Base-by-base conservation (phyloP, 2,113 vertebrate genomes). In the Prochilodus magdalenae region DNA sequence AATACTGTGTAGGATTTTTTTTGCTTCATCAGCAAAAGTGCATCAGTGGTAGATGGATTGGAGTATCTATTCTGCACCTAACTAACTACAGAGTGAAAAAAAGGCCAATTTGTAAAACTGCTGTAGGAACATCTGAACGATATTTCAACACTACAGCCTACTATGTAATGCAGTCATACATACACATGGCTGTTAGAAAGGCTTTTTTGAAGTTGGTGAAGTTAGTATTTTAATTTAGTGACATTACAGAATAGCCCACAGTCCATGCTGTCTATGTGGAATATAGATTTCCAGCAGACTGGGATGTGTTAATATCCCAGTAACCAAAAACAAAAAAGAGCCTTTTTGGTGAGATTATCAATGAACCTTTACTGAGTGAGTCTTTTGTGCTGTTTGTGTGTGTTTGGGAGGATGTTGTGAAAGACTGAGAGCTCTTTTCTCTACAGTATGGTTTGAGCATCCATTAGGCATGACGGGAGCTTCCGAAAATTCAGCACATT, bases 401-500 rank as follows among this genome's bases (percentile, higher is more conserved):
- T 81, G 33, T 44, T 81, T 16, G 73, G 26, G 49, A 30, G 73
- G 26, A 70, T 73, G 65, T 63, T 71, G 30, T 75, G 30, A 82
- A 69, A 79, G 77, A 82, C 44, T 66, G 76, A 83, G 73, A 53
- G 77, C 66, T 80, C 59, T 83, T 63, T 82, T 72, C 57, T 75
- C 55, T 75, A 63, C 55, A 67, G 59, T 67, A 24, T 66, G 72
- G 55, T 30, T 77, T 66, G 33, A 77, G 59, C 67, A 77, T 86
- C 84, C 81, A 86, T 86, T 86, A 86, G 73, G 59, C 70, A 59
- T 86, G 67, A 80, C 49, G 26, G 29, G 70, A 85, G 84, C 40
- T 69, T 85, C 60, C n/a, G 40, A 85, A 85, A 62, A 78, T 82
- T 78, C 71, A 22, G 15, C 3, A 30, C 20, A 73, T 67, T 1